Evolutionary conservation across 1,140 invertebrate genomes (phyloP), one percentile per base, ranked within the genome.

Genomic region (Lepidurus couesii): DNA sequence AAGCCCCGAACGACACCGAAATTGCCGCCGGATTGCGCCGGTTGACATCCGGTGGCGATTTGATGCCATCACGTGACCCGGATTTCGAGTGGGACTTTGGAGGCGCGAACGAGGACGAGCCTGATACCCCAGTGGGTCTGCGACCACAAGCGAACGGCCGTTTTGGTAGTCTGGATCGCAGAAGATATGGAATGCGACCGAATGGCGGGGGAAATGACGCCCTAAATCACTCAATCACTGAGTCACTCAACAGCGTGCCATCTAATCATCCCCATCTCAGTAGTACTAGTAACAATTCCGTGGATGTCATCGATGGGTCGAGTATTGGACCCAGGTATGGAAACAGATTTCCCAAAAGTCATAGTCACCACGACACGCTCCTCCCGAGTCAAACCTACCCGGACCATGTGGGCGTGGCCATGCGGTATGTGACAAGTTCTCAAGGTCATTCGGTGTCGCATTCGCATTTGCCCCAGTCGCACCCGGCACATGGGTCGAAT

Each of bases 161-260:
- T 5, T 65, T 90, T 82, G 89, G 89, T 42, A 91, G 89, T 83
- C 84, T 91, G 73, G 89, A 90, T 83, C 86, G 89, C 43, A 86
- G 89, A 83, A 77, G 77, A 73, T 65, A 65, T 21, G 53, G 53
- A 21, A 7, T 65, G 21, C 53, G 53, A n/a, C 6, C 53, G 7
- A n/a, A 13, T n/a, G 78, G 74, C 45, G 21, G 42, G 73, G 42
- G 24, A 1, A 87, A 85, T 78, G 86, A 83, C 75, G 79, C 85
- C 44, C 42, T 76, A 80, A 26, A 81, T 74, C 53, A 80, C 80
- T 78, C 73, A 74, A 24, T 81, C 78, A 65, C 82, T 53, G 82
- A 82, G 74, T 82, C 81, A 44, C 79, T 80, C 73, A 82, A 81
- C 79, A 80, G 81, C 78, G 81, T 21, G 74, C 81, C 81, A 45